Evolutionary conservation across 2,888 invertebrate genomes (phyloP).

Genomic region (Saturnia pavonia): DNA sequence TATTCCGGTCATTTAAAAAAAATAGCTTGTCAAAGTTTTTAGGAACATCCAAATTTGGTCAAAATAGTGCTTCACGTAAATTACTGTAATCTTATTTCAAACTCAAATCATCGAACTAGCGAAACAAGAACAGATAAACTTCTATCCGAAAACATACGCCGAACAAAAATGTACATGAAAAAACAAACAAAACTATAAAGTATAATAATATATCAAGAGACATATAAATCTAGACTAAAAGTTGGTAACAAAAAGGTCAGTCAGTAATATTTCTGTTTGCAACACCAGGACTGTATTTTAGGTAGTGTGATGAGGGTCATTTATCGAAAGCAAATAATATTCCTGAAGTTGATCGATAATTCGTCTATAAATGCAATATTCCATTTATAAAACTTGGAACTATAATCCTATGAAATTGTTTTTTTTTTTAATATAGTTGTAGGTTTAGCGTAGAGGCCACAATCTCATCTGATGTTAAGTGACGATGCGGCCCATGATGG

Average conservation of each 20-base stretch:
- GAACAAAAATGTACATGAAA: background rate
- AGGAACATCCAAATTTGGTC: too few relatives aligned
- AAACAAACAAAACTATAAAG: background rate
- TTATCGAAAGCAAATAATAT: background rate
- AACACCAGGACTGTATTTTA: constrained; percentile 2
- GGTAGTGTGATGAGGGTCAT: background rate
- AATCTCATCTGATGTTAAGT: too few relatives aligned
- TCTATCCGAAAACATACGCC: background rate
- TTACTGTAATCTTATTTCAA: constrained; percentile 2
- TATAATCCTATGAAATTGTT: too few relatives aligned
- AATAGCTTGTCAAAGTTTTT: too few relatives aligned
- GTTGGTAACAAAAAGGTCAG: constrained; percentile 14
- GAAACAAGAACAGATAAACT: background rate
- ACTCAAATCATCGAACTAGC: background rate
- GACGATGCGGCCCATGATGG: too few relatives aligned
- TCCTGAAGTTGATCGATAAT: too few relatives aligned
- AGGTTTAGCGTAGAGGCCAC: too few relatives aligned
- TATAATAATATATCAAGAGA: constrained; percentile 9
- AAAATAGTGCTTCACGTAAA: background rate
- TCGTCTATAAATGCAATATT: too few relatives aligned
- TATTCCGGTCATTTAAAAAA: too few relatives aligned
- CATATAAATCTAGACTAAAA: constrained; percentile 7
- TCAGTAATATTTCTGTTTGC: constrained; percentile 7
- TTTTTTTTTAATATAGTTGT: too few relatives aligned
- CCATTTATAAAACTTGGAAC: too few relatives aligned